Base-by-base conservation (phyloP, 2,113 vertebrate species). In the Esox niger region DNA sequence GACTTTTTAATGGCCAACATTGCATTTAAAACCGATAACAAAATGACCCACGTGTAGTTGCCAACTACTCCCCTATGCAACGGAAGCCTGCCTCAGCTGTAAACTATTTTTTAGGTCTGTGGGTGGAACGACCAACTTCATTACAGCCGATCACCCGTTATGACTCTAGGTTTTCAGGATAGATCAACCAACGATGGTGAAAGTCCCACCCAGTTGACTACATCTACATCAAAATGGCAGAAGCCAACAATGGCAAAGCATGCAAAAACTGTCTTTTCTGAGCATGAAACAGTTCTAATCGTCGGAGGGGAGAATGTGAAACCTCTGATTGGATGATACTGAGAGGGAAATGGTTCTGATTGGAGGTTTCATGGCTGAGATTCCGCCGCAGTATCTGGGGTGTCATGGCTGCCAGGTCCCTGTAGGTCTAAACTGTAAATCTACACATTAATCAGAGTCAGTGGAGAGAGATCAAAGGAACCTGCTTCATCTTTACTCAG, bases 381-480 rank as follows among this genome's bases (percentile, higher is more conserved):
- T 90, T 79, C 86, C 86, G 80, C 86, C 77, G 90, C 84, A 93
- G 90, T 88, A 91, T 89, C 92, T 84, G 90, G n/a, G 90, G 31
- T 33, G 88, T 89, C 87, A 88, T 81, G 81, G 88, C 86, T 82
- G n/a, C 73, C 58, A 80, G 82, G 88, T 91, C 90, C 89, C 92
- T 77, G 83, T 88, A 88, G 92, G 89, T 90, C 92, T 88, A 82
- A 88, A 91, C 86, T 90, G 90, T 90, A 91, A 91, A 91, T 94
- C 91, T 90, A 91, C 88, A 91, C 93, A 91, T 90, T 91, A 92
- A 91, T 94, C 93, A 90, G 89, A 90, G 86, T 86, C 76, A 79
- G 76, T 85, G 84, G 86, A 81, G 78, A 78, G 86, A 93, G 92
- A 95, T 95, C 94, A 95, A 95, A 95, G 91, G 88, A 86, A 79